Evolutionary conservation across 1,140 invertebrate species (phyloP).

Genomic region (Asbolus verrucosus): DNA sequence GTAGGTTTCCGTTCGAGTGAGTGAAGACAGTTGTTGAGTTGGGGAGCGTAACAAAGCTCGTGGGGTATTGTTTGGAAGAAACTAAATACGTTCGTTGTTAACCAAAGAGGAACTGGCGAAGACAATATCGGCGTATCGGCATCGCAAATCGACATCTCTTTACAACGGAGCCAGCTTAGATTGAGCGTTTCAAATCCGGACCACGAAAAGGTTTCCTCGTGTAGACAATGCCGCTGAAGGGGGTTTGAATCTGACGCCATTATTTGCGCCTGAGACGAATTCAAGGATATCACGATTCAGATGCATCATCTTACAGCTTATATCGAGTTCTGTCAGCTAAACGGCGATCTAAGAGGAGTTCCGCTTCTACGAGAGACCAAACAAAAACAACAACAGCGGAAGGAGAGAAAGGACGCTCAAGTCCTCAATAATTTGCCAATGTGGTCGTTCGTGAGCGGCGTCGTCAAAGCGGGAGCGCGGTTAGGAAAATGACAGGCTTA

Average conservation of each 20-base stretch:
- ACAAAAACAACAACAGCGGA: no score
- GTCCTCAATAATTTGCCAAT: no score
- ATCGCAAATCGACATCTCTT: slow-evolving; percentile 37
- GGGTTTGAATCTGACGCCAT: slow-evolving; percentile 16
- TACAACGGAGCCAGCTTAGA: slow-evolving; percentile 21
- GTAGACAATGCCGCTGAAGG: slow-evolving; percentile 20
- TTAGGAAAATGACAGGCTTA: slow-evolving; percentile 57
- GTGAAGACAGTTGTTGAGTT: neutral
- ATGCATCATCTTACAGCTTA: neutral
- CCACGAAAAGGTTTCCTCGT: slow-evolving; percentile 23
- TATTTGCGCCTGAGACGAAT: no score
- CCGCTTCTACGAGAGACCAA: no score
- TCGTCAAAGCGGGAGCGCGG: slow-evolving; percentile 39
- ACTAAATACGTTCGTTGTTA: slow-evolving; percentile 39
- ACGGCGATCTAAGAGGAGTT: no score
- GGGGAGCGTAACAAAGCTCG: slow-evolving; percentile 9
- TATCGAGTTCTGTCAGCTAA: no score
- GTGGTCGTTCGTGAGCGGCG: no score
- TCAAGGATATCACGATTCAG: slow-evolving; percentile 3
- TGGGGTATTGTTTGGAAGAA: slow-evolving; percentile 27
- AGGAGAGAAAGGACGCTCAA: no score
- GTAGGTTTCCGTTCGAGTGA: neutral
- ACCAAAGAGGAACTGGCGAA: slow-evolving; percentile 6
- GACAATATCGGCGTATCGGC: slow-evolving; percentile 39
- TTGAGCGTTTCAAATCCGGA: slow-evolving; percentile 21